Conservation (phyloP, 2,797 vertebrate genomes). For the Rhinichthys osculus region DNA sequence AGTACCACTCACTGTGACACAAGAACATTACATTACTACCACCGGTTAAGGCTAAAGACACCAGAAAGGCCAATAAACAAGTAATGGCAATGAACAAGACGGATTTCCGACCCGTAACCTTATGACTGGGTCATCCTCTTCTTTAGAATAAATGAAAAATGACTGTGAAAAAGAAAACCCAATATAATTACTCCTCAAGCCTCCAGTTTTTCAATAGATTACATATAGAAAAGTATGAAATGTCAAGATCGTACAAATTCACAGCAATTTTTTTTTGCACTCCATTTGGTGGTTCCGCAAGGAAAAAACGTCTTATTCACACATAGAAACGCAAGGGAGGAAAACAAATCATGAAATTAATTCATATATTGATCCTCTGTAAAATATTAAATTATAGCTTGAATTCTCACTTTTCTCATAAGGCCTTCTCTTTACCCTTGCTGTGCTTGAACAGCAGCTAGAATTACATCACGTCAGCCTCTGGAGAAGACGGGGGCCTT, state of each 20-base stretch:
- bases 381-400: slow-evolving; percentile 70
- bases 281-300: slow-evolving; percentile 30
- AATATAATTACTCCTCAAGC: background rate
- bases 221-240: slow-evolving; percentile 8
- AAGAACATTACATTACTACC: background rate
- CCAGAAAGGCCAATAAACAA: slow-evolving; percentile 13
- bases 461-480: slow-evolving; percentile 63
- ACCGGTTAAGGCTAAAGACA: background rate
- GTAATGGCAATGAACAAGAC: background rate
- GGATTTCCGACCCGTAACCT: background rate
- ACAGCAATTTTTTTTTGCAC: slow-evolving; percentile 54
- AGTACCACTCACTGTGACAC: slow-evolving; percentile 4
- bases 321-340: slow-evolving; percentile 54
- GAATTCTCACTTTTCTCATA: slow-evolving; percentile 74
- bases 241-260: slow-evolving; percentile 50
- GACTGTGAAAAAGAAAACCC: background rate
- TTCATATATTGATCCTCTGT: slow-evolving; percentile 75
- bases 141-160: slow-evolving; percentile 23
- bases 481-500: slow-evolving; percentile 69
- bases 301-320: slow-evolving; percentile 63
- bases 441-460: slow-evolving; percentile 63
- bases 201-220: background rate
- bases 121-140: slow-evolving; percentile 62
- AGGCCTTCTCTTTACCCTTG: slow-evolving; percentile 75
- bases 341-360: slow-evolving; percentile 66